These are phyloP conservation scores for Molorchus minor DNA, from an alignment of 2,888 invertebrate species.

Conservation along the genomic window DNA sequence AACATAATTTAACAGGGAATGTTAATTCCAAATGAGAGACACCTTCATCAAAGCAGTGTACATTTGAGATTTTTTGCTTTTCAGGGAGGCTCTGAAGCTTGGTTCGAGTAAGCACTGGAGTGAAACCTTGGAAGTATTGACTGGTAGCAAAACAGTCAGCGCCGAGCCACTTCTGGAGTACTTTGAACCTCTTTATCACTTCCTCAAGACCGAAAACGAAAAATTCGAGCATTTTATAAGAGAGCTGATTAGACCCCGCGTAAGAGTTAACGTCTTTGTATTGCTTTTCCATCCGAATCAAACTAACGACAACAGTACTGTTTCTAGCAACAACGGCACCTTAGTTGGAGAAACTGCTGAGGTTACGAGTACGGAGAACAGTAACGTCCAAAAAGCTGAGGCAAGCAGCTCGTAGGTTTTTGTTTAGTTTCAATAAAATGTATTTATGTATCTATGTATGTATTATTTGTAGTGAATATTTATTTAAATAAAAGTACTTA, in stretches of 20 bases:
- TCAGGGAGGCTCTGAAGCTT: slow-evolving; percentile 64
- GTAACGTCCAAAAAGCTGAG: no score
- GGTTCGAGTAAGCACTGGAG: slow-evolving; percentile 67
- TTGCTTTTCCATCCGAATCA: neutral
- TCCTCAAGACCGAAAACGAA: slow-evolving; percentile 64
- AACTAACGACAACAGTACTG: neutral
- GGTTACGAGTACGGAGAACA: no score
- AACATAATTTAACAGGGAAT: no score
- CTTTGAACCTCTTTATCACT: slow-evolving; percentile 67
- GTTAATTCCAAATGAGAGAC: no score
- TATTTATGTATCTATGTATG: no score
- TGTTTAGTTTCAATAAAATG: no score
- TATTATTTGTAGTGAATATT: no score
- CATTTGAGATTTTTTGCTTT: slow-evolving; percentile 41
- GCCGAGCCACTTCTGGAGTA: slow-evolving; percentile 68
- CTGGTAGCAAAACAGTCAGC: slow-evolving; percentile 67
- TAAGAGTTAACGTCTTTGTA: slow-evolving; percentile 14
- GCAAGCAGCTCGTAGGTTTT: no score
- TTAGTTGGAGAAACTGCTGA: neutral
- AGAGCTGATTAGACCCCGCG: neutral
- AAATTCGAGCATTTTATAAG: slow-evolving; percentile 1
- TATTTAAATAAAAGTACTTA: no score
- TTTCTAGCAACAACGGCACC: slow-evolving; percentile 7
- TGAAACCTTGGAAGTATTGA: slow-evolving; percentile 68
- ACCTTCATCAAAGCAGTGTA: neutral